Conservation (phyloP, 2,888 invertebrate genomes). For the Habrosyne pyritoides region DNA sequence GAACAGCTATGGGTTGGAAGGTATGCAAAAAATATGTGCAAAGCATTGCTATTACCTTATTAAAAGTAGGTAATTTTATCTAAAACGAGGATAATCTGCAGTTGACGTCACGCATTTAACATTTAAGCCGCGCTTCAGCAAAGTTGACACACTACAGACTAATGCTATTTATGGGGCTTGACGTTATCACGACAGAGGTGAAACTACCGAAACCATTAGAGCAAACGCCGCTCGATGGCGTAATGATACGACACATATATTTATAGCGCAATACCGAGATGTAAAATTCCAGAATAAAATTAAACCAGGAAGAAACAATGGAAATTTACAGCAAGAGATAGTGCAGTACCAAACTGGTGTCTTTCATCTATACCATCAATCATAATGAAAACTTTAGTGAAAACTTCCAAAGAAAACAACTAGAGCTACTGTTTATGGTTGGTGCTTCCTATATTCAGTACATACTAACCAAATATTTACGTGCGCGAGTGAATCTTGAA, state of each 20-base stretch:
- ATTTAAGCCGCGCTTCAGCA: slow-evolving; percentile 59
- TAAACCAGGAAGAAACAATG: slow-evolving; percentile 18
- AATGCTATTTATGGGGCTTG: slow-evolving; percentile 68
- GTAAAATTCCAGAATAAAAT: slow-evolving; percentile 9
- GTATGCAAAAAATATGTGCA: not conserved
- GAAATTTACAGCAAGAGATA: slow-evolving; percentile 14
- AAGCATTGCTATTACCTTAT: not conserved
- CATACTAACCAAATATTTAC: slow-evolving; percentile 43
- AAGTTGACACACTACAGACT: slow-evolving; percentile 64
- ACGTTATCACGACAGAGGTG: slow-evolving; percentile 70
- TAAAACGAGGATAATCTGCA: slow-evolving; percentile 63
- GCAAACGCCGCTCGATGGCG: slow-evolving; percentile 36
- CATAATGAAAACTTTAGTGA: slow-evolving; percentile 14
- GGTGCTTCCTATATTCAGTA: slow-evolving; percentile 42
- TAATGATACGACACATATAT: slow-evolving; percentile 39
- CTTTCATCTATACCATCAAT: slow-evolving; percentile 24
- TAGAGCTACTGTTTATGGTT: slow-evolving; percentile 18
- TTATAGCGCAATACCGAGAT: slow-evolving; percentile 32
- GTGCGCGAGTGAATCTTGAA: slow-evolving; percentile 24
- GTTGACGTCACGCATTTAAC: slow-evolving; percentile 61
- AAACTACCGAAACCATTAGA: slow-evolving; percentile 70
- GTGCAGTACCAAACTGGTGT: not conserved
- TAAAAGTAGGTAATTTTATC: slow-evolving; percentile 46
- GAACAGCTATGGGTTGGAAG: not conserved
- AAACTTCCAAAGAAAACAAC: slow-evolving; percentile 46